Evolutionary conservation across 2,888 invertebrate genomes (phyloP), one percentile per base, ranked within the genome.

Genomic region (Strigamia transsilvanica): DNA sequence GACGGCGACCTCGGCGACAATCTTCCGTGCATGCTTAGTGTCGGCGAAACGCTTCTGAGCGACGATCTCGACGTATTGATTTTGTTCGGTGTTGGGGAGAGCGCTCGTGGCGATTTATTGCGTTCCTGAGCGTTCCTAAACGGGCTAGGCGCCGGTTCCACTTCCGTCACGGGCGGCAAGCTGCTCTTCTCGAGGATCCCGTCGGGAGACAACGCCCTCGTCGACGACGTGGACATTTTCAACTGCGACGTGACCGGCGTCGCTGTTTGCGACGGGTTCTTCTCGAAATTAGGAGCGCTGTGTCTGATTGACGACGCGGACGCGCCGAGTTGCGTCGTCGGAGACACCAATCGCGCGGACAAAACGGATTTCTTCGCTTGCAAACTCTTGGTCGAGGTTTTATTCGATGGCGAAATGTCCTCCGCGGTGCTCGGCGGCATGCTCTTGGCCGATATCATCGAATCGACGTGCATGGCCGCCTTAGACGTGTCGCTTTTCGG

Each of bases 311-410:
- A 9, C 23, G 61, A 23, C 21, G 12, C 6, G 12, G 61, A 61
- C 4, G 23, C 5, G 0, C 7, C 23, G 9, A 61, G 1, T 23
- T 61, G 61, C 6, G 61, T 0, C 9, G 61, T 18, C 0, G 61
- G 23, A n/a, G 61, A n/a, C 2, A 18, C 9, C 15, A 73, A 23
- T 27, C n/a, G 2, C 1, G 32, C n/a, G 32, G 12, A 13, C 23
- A 73, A n/a, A 73, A 32, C 27, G 9, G 73, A 73, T 27, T 32
- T 32, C 15, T 73, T 73, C 13, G 27, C 32, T 73, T 73, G 73
- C 73, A 73, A 73, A 73, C 73, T 73, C 15, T 27, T 73, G 73
- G 73, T 13, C 7, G 73, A 73, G 0, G 1, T 27, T 27, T 27
- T 27, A 18, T 6, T 32, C 3, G 13, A 3, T 4, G 61, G n/a